phyloP scores from a whole-genome alignment of 1,140 invertebrate genomes.

The Andrena cerasifolii region DNA sequence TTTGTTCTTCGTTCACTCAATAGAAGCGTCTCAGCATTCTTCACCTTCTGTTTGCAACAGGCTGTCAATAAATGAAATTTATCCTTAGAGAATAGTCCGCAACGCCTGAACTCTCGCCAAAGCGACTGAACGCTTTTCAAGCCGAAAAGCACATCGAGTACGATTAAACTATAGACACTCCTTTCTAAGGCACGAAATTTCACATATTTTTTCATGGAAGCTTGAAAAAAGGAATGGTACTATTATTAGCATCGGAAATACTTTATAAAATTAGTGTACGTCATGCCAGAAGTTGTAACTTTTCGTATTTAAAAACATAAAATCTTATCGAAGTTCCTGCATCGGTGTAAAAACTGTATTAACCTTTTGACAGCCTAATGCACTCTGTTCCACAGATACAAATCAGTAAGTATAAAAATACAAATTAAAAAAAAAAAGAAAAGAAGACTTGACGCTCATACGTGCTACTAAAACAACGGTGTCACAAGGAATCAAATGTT shows the following conservation, averaged over 20 bases:
- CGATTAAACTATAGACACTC: not conserved
- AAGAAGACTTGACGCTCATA: not conserved
- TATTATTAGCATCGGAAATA: not conserved
- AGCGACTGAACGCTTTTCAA: too few relatives aligned
- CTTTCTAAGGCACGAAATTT: too few relatives aligned
- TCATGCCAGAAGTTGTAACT: too few relatives aligned
- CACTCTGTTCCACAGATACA: not conserved
- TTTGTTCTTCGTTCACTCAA: not conserved
- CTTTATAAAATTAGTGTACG: too few relatives aligned
- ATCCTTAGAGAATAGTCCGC: too few relatives aligned
- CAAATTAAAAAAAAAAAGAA: constrained; percentile 10
- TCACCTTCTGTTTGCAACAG: not conserved
- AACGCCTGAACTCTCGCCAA: too few relatives aligned
- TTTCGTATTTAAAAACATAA: too few relatives aligned
- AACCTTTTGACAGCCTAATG: constrained; percentile 1
- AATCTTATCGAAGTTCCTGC: too few relatives aligned
- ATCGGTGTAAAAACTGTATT: not conserved
- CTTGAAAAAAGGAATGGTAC: too few relatives aligned
- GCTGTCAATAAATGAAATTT: not conserved
- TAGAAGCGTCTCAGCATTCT: not conserved
- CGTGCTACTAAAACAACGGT: constrained; percentile 16
- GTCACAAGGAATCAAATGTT: not conserved
- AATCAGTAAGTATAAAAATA: not conserved
- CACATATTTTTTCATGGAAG: too few relatives aligned
- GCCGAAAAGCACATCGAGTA: not conserved